Evolutionary conservation across 1,140 invertebrate genomes (phyloP).

Genomic region (Arion vulgaris): DNA sequence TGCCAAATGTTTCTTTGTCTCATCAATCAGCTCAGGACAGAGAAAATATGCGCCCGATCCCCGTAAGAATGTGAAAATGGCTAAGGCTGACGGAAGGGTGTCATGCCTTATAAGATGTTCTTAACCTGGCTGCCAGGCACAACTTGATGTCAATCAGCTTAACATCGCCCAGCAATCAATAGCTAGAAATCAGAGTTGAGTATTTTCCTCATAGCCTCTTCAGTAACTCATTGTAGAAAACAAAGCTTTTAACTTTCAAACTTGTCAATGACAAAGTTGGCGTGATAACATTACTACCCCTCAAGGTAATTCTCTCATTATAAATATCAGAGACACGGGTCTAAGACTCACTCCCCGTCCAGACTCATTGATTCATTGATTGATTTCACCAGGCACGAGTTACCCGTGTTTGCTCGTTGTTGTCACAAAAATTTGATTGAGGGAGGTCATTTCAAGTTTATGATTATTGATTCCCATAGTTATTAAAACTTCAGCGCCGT

Average conservation of each 20-base stretch:
- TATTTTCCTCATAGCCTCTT: background rate
- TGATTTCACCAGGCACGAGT: background rate
- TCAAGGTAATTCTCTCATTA: no score
- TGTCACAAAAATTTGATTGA: background rate
- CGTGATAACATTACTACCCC: no score
- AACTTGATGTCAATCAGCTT: background rate
- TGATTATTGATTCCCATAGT: background rate
- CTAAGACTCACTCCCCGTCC: background rate
- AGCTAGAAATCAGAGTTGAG: background rate
- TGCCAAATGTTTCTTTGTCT: background rate
- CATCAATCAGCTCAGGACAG: slow-evolving; percentile 8
- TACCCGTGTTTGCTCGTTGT: background rate
- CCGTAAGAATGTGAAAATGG: slow-evolving; percentile 20
- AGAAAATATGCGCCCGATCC: background rate
- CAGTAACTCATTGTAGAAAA: background rate
- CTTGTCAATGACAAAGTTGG: background rate
- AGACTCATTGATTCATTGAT: slow-evolving; percentile 7
- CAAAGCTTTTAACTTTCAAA: background rate
- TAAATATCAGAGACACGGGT: no score
- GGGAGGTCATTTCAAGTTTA: slow-evolving; percentile 17
- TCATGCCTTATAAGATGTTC: background rate
- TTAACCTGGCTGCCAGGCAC: background rate
- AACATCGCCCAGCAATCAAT: background rate
- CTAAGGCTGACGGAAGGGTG: background rate
- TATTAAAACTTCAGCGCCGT: background rate